Evolutionary conservation across 2,113 vertebrate genomes (phyloP).

Genomic region (Geothlypis trichas): DNA sequence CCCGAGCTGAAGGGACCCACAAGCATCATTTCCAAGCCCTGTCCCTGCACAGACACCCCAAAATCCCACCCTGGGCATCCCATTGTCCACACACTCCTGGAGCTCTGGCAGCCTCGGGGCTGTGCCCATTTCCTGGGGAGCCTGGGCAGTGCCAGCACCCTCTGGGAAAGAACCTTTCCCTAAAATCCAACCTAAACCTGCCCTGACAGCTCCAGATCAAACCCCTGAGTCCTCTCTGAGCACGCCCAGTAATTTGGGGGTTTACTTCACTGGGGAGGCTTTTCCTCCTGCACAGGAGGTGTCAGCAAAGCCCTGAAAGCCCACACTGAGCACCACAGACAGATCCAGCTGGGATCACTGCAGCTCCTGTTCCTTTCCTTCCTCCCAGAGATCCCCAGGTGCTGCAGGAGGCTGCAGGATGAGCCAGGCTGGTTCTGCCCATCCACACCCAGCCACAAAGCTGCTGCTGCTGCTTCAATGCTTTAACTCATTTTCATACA

Average conservation of each 20-base stretch:
- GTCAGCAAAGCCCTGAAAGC: background rate
- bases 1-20: background rate
- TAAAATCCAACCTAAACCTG: background rate
- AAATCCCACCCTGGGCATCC: background rate
- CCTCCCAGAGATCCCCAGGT: background rate
- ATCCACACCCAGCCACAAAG: fast-evolving
- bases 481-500: background rate
- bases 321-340: background rate
- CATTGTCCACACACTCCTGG: fast-evolving
- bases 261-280: fast-evolving
- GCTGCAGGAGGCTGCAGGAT: background rate
- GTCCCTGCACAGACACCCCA: background rate
- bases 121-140: background rate
- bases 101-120: background rate
- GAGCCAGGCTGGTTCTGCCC: background rate
- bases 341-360: background rate
- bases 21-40: too few relatives aligned
- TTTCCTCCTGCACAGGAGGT: background rate
- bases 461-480: background rate
- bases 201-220: background rate
- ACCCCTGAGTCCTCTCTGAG: background rate
- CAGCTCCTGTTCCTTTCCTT: background rate
- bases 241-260: background rate
- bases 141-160: background rate
- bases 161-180: background rate